These are phyloP conservation scores for Endotricha flammealis DNA, from an alignment of 2,888 invertebrate species.

Conservation along the genomic window DNA sequence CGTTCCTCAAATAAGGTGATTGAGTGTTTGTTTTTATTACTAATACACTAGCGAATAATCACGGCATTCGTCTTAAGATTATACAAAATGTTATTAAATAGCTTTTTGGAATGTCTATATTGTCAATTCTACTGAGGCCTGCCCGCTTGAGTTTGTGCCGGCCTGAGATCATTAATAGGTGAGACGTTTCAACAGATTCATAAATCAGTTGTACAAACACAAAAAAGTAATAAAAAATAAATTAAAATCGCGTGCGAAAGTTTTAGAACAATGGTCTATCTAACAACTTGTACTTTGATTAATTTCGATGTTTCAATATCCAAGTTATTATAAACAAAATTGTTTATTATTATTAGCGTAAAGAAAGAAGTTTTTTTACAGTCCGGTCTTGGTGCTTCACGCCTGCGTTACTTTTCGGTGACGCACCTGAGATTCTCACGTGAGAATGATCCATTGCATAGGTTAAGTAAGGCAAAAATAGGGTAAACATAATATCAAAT, in stretches of 20 bases:
- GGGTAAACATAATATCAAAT: constrained; percentile 41
- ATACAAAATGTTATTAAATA: constrained; percentile 53
- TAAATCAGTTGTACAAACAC: constrained; percentile 9
- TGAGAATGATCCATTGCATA: too few species aligned
- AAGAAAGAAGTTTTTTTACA: too few species aligned
- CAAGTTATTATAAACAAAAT: too few species aligned
- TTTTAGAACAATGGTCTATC: too few species aligned
- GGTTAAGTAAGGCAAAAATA: too few species aligned
- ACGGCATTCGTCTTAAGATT: constrained; percentile 53
- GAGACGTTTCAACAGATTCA: constrained; percentile 45
- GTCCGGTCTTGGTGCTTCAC: too few species aligned
- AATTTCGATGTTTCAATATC: too few species aligned
- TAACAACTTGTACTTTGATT: too few species aligned
- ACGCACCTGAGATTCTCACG: too few species aligned
- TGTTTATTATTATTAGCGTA: too few species aligned
- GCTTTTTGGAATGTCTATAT: constrained; percentile 64
- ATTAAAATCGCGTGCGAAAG: too few species aligned
- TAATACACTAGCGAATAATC: constrained; percentile 49
- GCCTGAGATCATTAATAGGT: constrained; percentile 35
- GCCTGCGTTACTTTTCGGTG: too few species aligned
- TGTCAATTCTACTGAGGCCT: constrained; percentile 68
- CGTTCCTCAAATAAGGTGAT: not conserved
- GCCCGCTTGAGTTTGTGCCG: constrained; percentile 31
- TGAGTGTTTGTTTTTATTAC: constrained; percentile 26
- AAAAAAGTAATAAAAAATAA: not conserved